These are phyloP conservation scores for Brachionus rotundiformis DNA, from an alignment of 1,140 invertebrate genomes.

Conservation along the genomic window DNA sequence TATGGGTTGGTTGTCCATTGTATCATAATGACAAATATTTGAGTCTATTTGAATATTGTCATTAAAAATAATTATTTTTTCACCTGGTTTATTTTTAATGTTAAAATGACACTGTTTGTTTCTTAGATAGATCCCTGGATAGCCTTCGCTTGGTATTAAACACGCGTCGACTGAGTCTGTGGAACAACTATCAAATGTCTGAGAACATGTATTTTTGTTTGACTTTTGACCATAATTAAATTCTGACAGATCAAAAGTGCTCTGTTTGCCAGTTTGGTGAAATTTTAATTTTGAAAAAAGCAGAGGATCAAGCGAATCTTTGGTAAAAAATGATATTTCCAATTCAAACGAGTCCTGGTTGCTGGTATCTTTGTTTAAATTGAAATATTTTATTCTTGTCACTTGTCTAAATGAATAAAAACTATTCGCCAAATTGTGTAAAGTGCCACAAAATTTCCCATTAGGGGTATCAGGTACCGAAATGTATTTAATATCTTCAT, in stretches of 20 bases:
- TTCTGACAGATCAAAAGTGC: background rate
- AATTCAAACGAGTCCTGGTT: conserved; percentile 23
- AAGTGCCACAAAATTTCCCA: conserved; percentile 35
- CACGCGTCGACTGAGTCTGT: background rate
- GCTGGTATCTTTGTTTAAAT: background rate
- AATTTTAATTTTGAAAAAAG: conserved; percentile 47
- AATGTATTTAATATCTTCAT: background rate
- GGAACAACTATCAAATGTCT: conserved; percentile 13
- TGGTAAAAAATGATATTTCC: background rate
- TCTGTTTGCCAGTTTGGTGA: background rate
- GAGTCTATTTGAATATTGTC: conserved; percentile 33
- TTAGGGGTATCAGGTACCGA: background rate
- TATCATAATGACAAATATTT: background rate
- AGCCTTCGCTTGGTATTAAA: background rate
- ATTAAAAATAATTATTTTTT: conserved; percentile 35
- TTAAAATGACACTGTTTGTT: background rate
- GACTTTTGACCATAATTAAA: background rate
- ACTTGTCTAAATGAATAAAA: conserved; percentile 39
- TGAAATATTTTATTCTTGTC: background rate
- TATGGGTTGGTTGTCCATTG: background rate
- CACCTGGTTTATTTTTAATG: conserved; percentile 1
- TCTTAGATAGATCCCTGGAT: conserved; percentile 30
- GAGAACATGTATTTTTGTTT: background rate
- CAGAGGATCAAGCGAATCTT: conserved; percentile 17
- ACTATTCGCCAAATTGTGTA: conserved; percentile 10